These are phyloP conservation scores for Ceyx cyanopectus DNA, from an alignment of 2,113 vertebrate genomes.

Conservation along the genomic window DNA sequence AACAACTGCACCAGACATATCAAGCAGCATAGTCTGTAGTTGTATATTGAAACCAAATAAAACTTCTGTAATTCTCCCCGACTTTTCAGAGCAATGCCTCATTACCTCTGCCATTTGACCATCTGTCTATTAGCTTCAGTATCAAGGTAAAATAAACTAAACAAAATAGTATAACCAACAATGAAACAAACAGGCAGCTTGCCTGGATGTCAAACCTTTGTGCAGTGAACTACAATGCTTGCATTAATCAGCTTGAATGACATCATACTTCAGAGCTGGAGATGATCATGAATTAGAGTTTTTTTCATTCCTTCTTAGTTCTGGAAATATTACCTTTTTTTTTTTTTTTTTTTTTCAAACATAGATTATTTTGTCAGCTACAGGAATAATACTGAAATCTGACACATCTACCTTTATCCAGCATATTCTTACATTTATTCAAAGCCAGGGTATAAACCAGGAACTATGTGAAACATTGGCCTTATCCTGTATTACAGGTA, in stretches of 20 bases:
- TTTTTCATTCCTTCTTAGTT: neutral
- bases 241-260: neutral
- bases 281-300: neutral
- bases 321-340: neutral
- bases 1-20: neutral
- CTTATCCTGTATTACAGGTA: neutral
- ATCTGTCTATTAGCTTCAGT: neutral
- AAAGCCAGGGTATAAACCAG: neutral
- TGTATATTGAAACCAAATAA: neutral
- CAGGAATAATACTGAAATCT: neutral
- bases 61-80: neutral
- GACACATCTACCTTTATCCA: neutral
- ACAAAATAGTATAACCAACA: neutral
- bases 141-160: neutral
- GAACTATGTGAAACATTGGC: neutral
- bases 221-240: neutral
- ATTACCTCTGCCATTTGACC: neutral
- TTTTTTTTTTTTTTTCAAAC: neutral
- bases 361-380: neutral
- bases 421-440: neutral
- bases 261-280: neutral
- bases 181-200: neutral
- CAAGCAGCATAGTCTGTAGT: neutral
- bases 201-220: neutral
- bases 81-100: conserved; percentile 4